Evolutionary conservation across 2,797 vertebrate species (phyloP).

Genomic region (Onychomys torridus): DNA sequence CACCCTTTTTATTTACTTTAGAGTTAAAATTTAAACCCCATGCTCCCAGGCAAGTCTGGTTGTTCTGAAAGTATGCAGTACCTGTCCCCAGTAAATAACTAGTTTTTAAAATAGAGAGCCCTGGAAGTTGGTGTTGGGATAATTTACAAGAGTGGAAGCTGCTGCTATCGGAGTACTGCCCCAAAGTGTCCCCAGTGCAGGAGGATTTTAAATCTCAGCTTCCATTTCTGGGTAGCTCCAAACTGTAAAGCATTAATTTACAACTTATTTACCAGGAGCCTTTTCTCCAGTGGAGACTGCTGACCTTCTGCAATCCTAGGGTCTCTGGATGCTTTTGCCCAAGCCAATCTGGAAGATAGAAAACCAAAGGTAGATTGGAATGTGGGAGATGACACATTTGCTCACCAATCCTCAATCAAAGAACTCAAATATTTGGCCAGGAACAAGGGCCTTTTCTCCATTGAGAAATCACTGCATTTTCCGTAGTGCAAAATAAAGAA

Average conservation of each 20-base stretch:
- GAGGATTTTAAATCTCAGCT: conserved; percentile 44
- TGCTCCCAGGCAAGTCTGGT: background rate
- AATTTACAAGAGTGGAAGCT: background rate
- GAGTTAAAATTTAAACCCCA: background rate
- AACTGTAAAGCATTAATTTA: background rate
- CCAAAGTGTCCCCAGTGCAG: background rate
- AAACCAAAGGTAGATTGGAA: conserved; percentile 8
- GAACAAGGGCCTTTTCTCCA: background rate
- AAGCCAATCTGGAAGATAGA: conserved; percentile 72
- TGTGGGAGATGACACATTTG: background rate
- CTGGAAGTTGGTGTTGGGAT: conserved; percentile 42
- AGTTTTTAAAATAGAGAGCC: background rate
- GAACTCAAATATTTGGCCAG: background rate
- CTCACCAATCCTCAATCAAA: background rate
- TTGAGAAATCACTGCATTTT: background rate
- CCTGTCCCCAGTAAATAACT: background rate
- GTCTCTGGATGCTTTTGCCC: conserved; percentile 71
- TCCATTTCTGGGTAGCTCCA: conserved; percentile 18
- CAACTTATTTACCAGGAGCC: conserved; percentile 74
- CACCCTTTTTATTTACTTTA: conserved; percentile 13
- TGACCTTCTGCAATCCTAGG: conserved; percentile 72
- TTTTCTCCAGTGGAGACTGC: conserved; percentile 75
- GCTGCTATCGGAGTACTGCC: background rate
- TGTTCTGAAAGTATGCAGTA: background rate
- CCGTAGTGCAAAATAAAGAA: background rate